These are phyloP conservation scores for Silurus lanzhouensis DNA, from an alignment of 2,797 vertebrate species.

Conservation along the genomic window DNA sequence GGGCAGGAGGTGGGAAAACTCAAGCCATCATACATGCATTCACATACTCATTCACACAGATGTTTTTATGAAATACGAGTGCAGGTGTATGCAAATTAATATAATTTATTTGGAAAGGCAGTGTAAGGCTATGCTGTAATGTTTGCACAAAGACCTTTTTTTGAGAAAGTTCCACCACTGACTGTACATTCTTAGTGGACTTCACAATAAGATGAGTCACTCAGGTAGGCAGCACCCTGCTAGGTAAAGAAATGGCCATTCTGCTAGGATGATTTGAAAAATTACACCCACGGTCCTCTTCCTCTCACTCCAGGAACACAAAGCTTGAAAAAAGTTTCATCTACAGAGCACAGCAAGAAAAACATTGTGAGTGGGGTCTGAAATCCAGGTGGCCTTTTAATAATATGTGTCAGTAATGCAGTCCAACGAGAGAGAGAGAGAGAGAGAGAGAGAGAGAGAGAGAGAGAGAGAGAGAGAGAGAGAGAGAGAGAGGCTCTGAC, in stretches of 20 bases:
- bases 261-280: slow-evolving; percentile 48
- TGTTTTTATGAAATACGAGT: background rate
- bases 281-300: slow-evolving; percentile 52
- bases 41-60: background rate
- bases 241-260: slow-evolving; percentile 25
- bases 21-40: background rate
- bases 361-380: slow-evolving; percentile 2
- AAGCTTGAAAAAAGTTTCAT: background rate
- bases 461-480: no score
- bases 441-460: no score
- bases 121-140: background rate
- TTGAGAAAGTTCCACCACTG: background rate
- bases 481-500: background rate
- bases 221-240: slow-evolving; percentile 23
- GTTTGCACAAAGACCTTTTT: background rate
- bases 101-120: background rate
- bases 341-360: slow-evolving; percentile 6
- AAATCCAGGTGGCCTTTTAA: background rate
- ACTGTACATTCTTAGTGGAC: slow-evolving; percentile 10
- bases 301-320: background rate
- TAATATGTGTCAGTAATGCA: background rate
- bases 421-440: background rate
- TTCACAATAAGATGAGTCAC: slow-evolving; percentile 31
- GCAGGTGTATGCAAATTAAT: background rate
- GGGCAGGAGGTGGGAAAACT: background rate